Conservation (phyloP, 2,888 invertebrate species). For the Magallana nippona region DNA sequence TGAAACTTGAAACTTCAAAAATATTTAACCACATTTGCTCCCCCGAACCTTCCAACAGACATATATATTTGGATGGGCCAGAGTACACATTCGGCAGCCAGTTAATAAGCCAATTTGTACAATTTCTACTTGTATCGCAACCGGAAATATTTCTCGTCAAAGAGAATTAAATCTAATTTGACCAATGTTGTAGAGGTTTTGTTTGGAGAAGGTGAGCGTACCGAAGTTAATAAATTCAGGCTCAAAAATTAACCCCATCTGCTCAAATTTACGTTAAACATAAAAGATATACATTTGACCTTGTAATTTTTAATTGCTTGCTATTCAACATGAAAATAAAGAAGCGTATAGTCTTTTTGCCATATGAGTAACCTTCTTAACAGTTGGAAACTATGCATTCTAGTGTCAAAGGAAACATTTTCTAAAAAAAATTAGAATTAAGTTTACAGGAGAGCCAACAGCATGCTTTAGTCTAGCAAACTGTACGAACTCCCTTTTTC, state of each 20-base stretch:
- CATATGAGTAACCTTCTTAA: too few relatives aligned
- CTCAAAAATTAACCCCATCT: slow-evolving; percentile 31
- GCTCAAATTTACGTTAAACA: slow-evolving; percentile 1
- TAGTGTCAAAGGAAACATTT: too few relatives aligned
- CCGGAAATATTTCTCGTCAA: slow-evolving; percentile 42
- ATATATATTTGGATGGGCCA: slow-evolving; percentile 30
- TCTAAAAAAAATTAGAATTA: too few relatives aligned
- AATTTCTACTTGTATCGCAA: slow-evolving; percentile 37
- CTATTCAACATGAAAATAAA: too few relatives aligned
- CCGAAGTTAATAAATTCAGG: slow-evolving; percentile 25
- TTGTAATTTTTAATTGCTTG: background rate
- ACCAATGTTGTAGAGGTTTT: slow-evolving; percentile 17
- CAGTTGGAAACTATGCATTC: too few relatives aligned
- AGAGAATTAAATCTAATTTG: slow-evolving; percentile 36
- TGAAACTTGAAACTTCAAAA: slow-evolving; percentile 40
- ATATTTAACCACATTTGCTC: slow-evolving; percentile 21
- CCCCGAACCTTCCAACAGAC: slow-evolving; percentile 24
- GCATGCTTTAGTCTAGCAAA: background rate
- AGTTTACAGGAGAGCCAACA: too few relatives aligned
- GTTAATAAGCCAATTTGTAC: slow-evolving; percentile 42
- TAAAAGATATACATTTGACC: background rate
- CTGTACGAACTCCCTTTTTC: background rate
- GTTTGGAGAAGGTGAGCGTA: slow-evolving; percentile 26
- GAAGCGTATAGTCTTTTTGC: too few relatives aligned
- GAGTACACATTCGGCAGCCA: slow-evolving; percentile 16